A percentile compares a stretch with the other conserved stretches of the same genome.
phyloP scores from a whole-genome alignment of 2,113 vertebrate species.

The Rhombomys opimus region DNA sequence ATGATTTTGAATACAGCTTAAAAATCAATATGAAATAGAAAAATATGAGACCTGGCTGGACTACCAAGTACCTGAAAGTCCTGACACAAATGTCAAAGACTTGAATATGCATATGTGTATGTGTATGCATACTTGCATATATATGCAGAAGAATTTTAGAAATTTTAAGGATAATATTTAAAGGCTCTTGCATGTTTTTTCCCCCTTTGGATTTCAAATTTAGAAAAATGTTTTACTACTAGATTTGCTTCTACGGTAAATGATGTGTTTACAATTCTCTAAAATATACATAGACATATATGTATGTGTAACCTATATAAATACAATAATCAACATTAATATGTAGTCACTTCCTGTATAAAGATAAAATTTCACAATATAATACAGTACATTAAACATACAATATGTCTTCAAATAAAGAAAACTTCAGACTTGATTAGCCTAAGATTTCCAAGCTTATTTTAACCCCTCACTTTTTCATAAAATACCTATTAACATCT shows the following conservation, averaged over 20 bases:
- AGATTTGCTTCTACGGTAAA: not conserved
- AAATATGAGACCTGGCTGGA: not conserved
- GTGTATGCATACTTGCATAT: not conserved
- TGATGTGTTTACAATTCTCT: not conserved
- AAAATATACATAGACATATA: not conserved
- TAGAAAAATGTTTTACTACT: not conserved
- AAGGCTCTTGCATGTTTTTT: not conserved
- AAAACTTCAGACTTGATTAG: not conserved
- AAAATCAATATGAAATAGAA: not conserved
- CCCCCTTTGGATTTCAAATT: not conserved
- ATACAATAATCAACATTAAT: not conserved
- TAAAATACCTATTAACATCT: not conserved
- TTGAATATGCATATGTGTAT: too few species aligned
- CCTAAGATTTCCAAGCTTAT: not conserved
- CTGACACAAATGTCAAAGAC: not conserved
- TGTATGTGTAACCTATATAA: not conserved
- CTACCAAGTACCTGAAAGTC: not conserved
- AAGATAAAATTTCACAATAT: not conserved
- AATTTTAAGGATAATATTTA: not conserved
- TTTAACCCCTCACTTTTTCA: not conserved
- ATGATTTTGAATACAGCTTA: not conserved
- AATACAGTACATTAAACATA: constrained; percentile 34
- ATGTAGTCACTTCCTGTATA: not conserved
- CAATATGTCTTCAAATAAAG: not conserved
- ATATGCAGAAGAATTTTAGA: not conserved